Base-by-base conservation (phyloP, 2,113 vertebrate genomes). In the Gymnarchus niloticus region DNA sequence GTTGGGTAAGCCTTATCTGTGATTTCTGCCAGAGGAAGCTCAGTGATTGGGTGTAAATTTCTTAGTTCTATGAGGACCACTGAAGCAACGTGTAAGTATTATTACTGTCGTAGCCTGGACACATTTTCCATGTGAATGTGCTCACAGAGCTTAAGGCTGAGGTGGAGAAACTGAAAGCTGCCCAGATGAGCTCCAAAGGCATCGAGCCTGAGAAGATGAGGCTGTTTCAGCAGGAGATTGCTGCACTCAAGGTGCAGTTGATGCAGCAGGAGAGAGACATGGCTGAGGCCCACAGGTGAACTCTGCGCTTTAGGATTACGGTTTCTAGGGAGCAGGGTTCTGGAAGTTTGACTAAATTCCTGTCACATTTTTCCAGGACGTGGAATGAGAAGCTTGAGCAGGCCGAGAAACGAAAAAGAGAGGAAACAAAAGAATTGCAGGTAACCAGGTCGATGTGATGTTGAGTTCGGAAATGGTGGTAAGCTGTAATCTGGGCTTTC, bases 381-480 rank as follows among this genome's bases (percentile, higher is more conserved):
- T 99, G 97, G 98, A 97, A 94, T 90, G 95, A 97, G 90, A 99
- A 97, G 89, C 91, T 98, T 82, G 96, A 97, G 81, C 91, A 96
- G 89, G 97, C 97, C 37, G 98, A 99, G 88, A 94, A 94, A 85
- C 96, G 95, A 65, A 99, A 99, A 90, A 92, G 92, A 73, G 95
- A 97, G 87, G 98, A 99, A 88, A 96, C 96, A 52, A 93, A 95
- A 91, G 97, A 97, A 84, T 89, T 99, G 84, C 96, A 98, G 97
- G 98, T 98, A 92, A n/a, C 77, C 85, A 10, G n/a, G 48, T 57
- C 0, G 0, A 28, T 48, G 49, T 28, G 17, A 52, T 21, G 48
- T 44, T 73, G 7, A 21, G n/a, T 9, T 85, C 59, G 37, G 56
- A 56, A 86, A 46, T 84, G 17, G 28, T 56, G 52, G 56, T 41